phyloP scores from a whole-genome alignment of 2,113 vertebrate genomes.

The Herpetotheres cachinnans region DNA sequence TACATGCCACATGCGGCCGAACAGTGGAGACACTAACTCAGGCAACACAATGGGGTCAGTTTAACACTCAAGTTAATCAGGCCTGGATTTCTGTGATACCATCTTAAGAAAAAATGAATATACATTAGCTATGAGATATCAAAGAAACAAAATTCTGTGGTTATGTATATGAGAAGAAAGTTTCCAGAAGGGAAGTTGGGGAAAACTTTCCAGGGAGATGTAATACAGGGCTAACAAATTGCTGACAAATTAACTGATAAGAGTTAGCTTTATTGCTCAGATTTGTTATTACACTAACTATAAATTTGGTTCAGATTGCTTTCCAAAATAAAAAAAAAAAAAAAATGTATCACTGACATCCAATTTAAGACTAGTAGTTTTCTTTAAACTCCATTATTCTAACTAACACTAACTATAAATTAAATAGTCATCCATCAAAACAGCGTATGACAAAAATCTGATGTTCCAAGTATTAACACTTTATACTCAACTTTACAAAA shows the following conservation, averaged over 20 bases:
- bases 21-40: neutral
- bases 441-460: neutral
- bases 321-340: neutral
- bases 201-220: neutral
- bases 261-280: neutral
- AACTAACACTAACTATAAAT: neutral
- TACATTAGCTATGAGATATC: neutral
- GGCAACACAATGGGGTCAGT: neutral
- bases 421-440: neutral
- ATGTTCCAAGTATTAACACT: neutral
- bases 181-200: neutral
- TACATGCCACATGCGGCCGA: neutral
- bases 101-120: neutral
- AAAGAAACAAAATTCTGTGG: neutral
- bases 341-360: neutral
- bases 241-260: neutral
- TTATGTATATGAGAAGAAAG: neutral
- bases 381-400: neutral
- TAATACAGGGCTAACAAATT: accelerated
- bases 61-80: neutral
- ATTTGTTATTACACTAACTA: neutral
- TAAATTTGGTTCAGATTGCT: neutral
- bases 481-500: neutral
- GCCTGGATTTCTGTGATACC: neutral
- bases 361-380: neutral